Evolutionary conservation across 1,140 invertebrate species (phyloP), one percentile per base, ranked within the genome.

Genomic region (Mamestra configurata): DNA sequence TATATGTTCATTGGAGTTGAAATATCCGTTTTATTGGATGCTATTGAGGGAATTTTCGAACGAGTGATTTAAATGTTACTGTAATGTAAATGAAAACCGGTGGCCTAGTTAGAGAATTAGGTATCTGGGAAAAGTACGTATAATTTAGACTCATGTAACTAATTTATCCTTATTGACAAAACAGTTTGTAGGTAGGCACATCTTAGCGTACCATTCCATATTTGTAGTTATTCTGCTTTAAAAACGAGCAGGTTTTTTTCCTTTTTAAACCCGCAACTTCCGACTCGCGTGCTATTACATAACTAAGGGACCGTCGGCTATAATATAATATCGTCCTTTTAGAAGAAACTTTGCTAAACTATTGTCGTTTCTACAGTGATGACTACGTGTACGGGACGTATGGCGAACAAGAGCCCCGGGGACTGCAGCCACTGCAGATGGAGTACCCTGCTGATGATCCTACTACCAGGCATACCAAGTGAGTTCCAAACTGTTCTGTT

Each of bases 311-410:
- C 43, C 10, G 27, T 31, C 11, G 10, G 40, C 43, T 15, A 49
- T 49, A 20, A 20, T 55, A 10, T n/a, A n/a, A n/a, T n/a, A 18
- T 7, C 6, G 59, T 61, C 2, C 1, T 35, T 31, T 35, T 27
- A 2, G 22, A 22, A 20, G 13, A 1, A 46, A 49, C 15, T 70
- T 59, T 72, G 0, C 55, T 40, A 72, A 57, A 8, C n/a, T 18
- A 22, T 57, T 53, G 43, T 64, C 72, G 18, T 86, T 87, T 0
- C 83, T 87, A 86, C 55, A 85, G 79, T 66, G 92, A 93, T 13
- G 93, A 94, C 49, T 94, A 90, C 53, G 86, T 85, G 0, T 94
- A 93, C 31, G 91, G 89, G 10, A 84, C 82, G 31, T 94, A 92
- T 27, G 88, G 88, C 1, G 93, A 94, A 61, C 88, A 89, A 31